phyloP scores from a whole-genome alignment of 1,140 invertebrate species.

The Calliopsis andreniformis region DNA sequence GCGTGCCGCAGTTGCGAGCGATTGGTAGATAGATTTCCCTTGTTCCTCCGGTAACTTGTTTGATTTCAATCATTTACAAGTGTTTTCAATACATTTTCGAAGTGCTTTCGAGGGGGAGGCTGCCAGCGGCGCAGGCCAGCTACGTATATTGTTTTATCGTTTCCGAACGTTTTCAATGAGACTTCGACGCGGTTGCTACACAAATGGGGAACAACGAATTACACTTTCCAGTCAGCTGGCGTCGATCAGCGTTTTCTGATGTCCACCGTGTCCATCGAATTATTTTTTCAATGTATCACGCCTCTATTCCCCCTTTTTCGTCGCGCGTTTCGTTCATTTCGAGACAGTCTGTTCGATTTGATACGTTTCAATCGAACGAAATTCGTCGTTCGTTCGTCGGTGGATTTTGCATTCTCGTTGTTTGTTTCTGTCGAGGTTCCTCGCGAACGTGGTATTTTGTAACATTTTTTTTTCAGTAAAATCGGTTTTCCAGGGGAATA shows the following conservation, averaged over 20 bases:
- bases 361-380: not conserved
- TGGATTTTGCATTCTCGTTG: not conserved
- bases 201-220: constrained; percentile 61
- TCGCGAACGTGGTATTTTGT: no score
- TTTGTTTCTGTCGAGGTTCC: no score
- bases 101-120: constrained; percentile 48
- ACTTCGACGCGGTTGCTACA: constrained; percentile 48
- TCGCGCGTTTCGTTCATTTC: constrained; percentile 6
- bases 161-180: constrained; percentile 56
- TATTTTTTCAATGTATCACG: constrained; percentile 14
- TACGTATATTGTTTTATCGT: constrained; percentile 68
- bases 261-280: constrained; percentile 26
- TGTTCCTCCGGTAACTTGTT: constrained; percentile 59
- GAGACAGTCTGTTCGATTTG: not conserved
- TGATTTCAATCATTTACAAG: constrained; percentile 67
- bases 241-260: constrained; percentile 17
- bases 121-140: constrained; percentile 25
- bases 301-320: not conserved
- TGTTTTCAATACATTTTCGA: constrained; percentile 67
- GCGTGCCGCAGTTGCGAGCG: constrained; percentile 9
- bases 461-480: no score
- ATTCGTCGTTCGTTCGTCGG: no score
- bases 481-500: not conserved
- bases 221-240: constrained; percentile 3
- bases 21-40: constrained; percentile 34